Percentiles rank a stretch among this genome's conserved stretches.
phyloP scores from a whole-genome alignment of 2,888 invertebrate species.

The Hydropsyche betteni region DNA sequence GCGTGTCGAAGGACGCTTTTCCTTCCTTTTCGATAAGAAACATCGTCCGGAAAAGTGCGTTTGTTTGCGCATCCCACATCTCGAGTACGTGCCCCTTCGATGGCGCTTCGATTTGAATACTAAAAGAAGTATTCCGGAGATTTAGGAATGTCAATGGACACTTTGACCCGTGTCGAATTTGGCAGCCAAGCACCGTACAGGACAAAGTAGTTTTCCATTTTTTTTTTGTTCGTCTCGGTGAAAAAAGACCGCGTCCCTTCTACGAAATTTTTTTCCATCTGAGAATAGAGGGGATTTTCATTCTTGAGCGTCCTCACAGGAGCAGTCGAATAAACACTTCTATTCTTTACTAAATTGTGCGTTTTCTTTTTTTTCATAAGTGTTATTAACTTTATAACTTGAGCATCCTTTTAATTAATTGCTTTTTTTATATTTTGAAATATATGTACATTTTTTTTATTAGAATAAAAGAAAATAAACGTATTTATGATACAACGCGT shows the following conservation, averaged over 20 bases:
- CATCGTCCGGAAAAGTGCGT: conserved; percentile 36
- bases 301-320: conserved; percentile 17
- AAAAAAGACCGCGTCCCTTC: conserved; percentile 21
- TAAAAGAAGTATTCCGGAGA: conserved; percentile 44
- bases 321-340: conserved; percentile 29
- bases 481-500: neutral
- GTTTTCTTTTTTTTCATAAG: neutral
- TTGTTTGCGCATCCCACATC: conserved; percentile 35
- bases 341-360: conserved; percentile 24
- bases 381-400: neutral
- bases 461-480: neutral
- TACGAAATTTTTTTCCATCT: conserved; percentile 6
- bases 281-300: conserved; percentile 9
- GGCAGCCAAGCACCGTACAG: conserved; percentile 34
- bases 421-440: neutral
- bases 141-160: conserved; percentile 50
- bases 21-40: conserved; percentile 25
- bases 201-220: conserved; percentile 39
- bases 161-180: conserved; percentile 47
- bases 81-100: conserved; percentile 30
- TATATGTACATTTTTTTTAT: neutral
- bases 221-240: conserved; percentile 17
- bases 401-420: no score
- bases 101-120: conserved; percentile 48
- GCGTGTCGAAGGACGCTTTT: conserved; percentile 7